Evolutionary conservation across 2,113 vertebrate genomes (phyloP).

Genomic region (Thunnus thynnus): DNA sequence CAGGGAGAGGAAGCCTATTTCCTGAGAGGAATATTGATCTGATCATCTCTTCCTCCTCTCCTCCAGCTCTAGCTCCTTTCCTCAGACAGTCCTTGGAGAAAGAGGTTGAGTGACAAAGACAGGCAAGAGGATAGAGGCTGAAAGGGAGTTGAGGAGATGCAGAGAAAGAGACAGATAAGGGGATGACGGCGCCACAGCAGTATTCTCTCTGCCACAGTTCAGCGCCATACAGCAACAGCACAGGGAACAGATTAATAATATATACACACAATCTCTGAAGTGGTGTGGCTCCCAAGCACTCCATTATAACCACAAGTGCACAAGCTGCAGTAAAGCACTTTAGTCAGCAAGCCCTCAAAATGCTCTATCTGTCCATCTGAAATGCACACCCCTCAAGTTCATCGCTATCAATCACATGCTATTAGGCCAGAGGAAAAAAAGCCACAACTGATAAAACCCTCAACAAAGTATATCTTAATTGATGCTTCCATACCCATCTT

Average conservation of each 20-base stretch:
- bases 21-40: constrained; percentile 79
- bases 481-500: constrained; percentile 65
- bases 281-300: constrained; percentile 69
- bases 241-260: constrained; percentile 77
- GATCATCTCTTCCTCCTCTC: constrained; percentile 66
- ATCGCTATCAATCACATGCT: constrained; percentile 75
- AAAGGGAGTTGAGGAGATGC: constrained; percentile 53
- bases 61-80: constrained; percentile 33
- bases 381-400: constrained; percentile 71
- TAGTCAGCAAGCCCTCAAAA: constrained; percentile 66
- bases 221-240: constrained; percentile 41
- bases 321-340: constrained; percentile 68
- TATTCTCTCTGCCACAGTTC: constrained; percentile 47
- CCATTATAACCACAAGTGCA: constrained; percentile 74
- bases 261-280: constrained; percentile 72
- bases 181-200: constrained; percentile 47
- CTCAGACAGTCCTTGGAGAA: constrained; percentile 41
- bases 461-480: constrained; percentile 74
- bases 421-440: constrained; percentile 61
- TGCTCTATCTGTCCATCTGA: constrained; percentile 68
- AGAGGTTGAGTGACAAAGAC: constrained; percentile 64
- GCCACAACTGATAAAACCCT: constrained; percentile 67
- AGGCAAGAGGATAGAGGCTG: constrained; percentile 38
- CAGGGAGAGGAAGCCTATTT: constrained; percentile 63
- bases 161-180: constrained; percentile 55